Conservation (phyloP, 1,140 invertebrate genomes). For the Acromyrmex charruanus region DNA sequence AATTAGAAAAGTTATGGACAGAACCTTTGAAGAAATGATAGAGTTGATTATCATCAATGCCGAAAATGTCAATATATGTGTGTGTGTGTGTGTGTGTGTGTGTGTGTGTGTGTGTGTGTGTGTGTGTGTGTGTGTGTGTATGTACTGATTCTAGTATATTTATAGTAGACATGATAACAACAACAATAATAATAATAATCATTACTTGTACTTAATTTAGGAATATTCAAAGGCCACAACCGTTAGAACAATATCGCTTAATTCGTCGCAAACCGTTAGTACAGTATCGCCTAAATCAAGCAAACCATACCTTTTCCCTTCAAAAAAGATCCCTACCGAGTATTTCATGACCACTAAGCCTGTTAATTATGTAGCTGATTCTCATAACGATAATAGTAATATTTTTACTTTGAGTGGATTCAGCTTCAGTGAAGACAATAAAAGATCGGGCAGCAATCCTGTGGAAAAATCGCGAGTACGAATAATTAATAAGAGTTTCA, state of each 20-base stretch:
- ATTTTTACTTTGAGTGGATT: constrained; percentile 73
- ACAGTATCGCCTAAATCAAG: constrained; percentile 78
- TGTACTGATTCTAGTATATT: not conserved
- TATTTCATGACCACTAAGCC: constrained; percentile 90
- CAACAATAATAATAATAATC: not conserved
- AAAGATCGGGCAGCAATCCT: constrained; percentile 86
- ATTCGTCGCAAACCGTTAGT: constrained; percentile 73
- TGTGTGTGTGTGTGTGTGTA: no score
- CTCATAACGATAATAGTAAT: constrained; percentile 63
- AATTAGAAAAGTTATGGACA: not conserved
- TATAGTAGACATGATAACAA: not conserved
- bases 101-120: no score
- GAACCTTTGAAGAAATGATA: not conserved
- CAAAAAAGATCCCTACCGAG: constrained; percentile 92
- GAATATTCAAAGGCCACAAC: constrained; percentile 82
- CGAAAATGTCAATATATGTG: not conserved
- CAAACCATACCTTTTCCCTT: constrained; percentile 87
- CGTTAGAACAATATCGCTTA: constrained; percentile 77
- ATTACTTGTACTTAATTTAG: constrained; percentile 72
- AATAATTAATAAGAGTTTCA: constrained; percentile 50
- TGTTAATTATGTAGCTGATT: constrained; percentile 68
- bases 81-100: no score
- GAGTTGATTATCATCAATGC: not conserved
- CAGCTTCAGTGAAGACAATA: constrained; percentile 85
- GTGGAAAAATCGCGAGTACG: constrained; percentile 46